Conservation (phyloP, 2,888 invertebrate species). For the Trachelus troglodyta region DNA sequence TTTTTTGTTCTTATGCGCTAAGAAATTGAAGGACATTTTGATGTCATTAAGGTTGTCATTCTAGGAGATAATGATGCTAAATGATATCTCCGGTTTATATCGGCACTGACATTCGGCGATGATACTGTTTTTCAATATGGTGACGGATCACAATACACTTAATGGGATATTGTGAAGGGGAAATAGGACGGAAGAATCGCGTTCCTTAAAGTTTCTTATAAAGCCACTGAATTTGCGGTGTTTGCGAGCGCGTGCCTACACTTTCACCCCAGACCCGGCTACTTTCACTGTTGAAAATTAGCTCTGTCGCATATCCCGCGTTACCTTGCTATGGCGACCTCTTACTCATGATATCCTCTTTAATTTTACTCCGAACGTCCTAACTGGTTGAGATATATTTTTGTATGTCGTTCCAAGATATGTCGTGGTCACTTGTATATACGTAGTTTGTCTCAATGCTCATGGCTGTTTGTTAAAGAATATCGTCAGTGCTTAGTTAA, state of each 20-base stretch:
- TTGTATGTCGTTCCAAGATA: not conserved
- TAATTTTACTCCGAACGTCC: not conserved
- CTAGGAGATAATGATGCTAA: not conserved
- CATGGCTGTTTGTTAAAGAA: not conserved
- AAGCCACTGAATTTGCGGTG: not conserved
- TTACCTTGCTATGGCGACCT: not conserved
- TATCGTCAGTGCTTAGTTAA: not conserved
- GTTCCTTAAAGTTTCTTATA: not conserved
- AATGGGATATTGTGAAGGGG: not conserved
- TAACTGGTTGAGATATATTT: not conserved
- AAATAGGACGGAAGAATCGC: not conserved
- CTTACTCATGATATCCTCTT: not conserved
- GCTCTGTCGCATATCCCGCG: constrained; percentile 24
- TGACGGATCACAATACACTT: not conserved
- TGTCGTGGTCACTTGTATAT: not conserved
- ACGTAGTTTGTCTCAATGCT: not conserved
- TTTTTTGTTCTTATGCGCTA: not conserved
- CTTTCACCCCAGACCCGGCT: constrained; percentile 49
- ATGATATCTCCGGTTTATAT: not conserved
- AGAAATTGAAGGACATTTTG: not conserved
- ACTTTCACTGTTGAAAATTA: constrained; percentile 60
- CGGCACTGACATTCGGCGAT: not conserved
- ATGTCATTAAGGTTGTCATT: not conserved
- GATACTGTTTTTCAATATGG: not conserved
- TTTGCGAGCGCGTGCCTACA: constrained; percentile 14